phyloP scores from a whole-genome alignment of 1,140 invertebrate genomes.

The Stegodyphus dumicola region DNA sequence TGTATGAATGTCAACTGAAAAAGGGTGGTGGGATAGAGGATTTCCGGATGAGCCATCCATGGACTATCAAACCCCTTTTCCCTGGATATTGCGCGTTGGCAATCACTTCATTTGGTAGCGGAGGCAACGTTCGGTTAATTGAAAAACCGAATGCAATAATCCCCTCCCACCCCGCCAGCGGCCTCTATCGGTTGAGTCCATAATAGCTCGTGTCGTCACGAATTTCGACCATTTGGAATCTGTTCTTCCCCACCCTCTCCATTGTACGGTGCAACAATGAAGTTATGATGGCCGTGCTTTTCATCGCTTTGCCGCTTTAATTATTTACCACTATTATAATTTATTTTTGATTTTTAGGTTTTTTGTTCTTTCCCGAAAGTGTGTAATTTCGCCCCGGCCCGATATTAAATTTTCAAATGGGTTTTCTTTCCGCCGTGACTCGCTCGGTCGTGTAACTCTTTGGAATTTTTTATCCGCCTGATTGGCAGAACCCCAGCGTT shows the following conservation, averaged over 20 bases:
- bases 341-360: neutral
- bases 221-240: constrained; percentile 50
- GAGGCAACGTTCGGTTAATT: constrained; percentile 57
- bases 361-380: constrained; percentile 38
- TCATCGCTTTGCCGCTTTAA: constrained; percentile 45
- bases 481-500: too few relatives aligned
- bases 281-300: constrained; percentile 56
- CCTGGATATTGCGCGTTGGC: neutral
- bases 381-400: neutral
- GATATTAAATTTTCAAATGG: too few relatives aligned
- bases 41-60: neutral
- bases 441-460: too few relatives aligned
- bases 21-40: too few relatives aligned
- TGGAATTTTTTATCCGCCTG: too few relatives aligned
- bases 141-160: constrained; percentile 51
- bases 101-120: neutral
- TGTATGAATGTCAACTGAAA: neutral
- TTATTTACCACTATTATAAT: constrained; percentile 55
- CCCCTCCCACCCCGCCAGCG: neutral
- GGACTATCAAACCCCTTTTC: neutral
- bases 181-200: constrained; percentile 4
- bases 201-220: constrained; percentile 56
- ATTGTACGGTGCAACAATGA: constrained; percentile 56
- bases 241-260: constrained; percentile 35
- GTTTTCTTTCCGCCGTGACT: too few relatives aligned